Percentiles rank a stretch among this genome's conserved stretches.
Evolutionary conservation across 2,888 invertebrate genomes (phyloP).

Genomic region (Dryobotodes eremita): DNA sequence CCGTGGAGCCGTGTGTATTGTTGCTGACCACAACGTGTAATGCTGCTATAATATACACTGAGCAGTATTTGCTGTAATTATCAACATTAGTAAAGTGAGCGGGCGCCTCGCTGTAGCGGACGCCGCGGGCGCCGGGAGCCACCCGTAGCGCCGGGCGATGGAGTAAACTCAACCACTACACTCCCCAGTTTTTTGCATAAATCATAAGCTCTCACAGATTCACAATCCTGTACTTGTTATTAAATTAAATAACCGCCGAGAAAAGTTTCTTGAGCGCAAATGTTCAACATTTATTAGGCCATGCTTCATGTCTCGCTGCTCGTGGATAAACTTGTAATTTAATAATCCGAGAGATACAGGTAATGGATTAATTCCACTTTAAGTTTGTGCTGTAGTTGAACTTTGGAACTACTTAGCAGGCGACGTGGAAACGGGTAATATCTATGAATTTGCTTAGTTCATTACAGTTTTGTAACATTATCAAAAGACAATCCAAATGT

Average conservation of each 20-base stretch:
- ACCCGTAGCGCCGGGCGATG: not conserved
- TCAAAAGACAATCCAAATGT: too few relatives aligned
- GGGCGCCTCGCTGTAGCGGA: not conserved
- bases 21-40: not conserved
- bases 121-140: not conserved
- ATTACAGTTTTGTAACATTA: not conserved
- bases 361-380: conserved; percentile 46
- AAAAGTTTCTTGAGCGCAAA: conserved; percentile 26
- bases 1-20: not conserved
- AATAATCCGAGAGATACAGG: conserved; percentile 54
- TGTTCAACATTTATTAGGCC: conserved; percentile 27
- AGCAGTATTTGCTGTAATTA: not conserved
- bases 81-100: conserved; percentile 18
- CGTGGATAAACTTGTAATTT: conserved; percentile 44
- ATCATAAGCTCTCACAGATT: conserved; percentile 44
- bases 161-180: conserved; percentile 7
- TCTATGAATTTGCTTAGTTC: conserved; percentile 13
- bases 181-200: conserved; percentile 32
- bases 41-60: not conserved
- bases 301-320: conserved; percentile 34
- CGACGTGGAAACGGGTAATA: conserved; percentile 5
- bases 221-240: conserved; percentile 20
- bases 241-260: conserved; percentile 50
- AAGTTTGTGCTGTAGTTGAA: conserved; percentile 31
- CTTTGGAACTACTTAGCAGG: conserved; percentile 45